Percentiles rank a stretch among this genome's conserved stretches.
phyloP scores from a whole-genome alignment of 2,888 invertebrate species.

The Sepioteuthis lessoniana region DNA sequence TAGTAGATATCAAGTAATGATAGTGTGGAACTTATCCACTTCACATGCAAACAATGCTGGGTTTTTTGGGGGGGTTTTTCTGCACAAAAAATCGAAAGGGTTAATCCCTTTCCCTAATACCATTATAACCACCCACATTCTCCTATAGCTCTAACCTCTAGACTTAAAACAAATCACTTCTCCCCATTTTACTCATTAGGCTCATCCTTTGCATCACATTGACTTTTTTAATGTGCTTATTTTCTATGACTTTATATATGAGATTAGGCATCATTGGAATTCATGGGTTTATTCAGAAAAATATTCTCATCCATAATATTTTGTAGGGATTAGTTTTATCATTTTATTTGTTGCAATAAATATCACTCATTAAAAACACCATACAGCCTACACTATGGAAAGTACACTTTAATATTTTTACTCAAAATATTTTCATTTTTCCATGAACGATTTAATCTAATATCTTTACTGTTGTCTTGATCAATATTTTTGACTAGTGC shows the following conservation, averaged over 20 bases:
- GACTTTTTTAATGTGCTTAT: neutral
- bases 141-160: neutral
- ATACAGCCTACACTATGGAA: neutral
- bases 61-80: too few species aligned
- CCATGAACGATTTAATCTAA: neutral
- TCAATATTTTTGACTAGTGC: neutral
- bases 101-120: neutral
- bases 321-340: neutral
- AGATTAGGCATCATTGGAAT: neutral
- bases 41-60: neutral
- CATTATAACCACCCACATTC: neutral
- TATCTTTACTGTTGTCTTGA: neutral
- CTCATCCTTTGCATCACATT: neutral
- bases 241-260: neutral
- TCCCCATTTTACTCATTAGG: neutral
- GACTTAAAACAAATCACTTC: neutral
- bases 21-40: neutral
- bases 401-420: neutral
- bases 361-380: neutral
- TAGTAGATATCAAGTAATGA: neutral
- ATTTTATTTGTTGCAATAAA: neutral
- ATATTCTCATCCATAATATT: neutral
- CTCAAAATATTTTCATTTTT: neutral
- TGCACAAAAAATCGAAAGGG: neutral
- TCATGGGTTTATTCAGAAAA: neutral